phyloP scores from a whole-genome alignment of 2,888 invertebrate genomes.

The Doris montereyensis region DNA sequence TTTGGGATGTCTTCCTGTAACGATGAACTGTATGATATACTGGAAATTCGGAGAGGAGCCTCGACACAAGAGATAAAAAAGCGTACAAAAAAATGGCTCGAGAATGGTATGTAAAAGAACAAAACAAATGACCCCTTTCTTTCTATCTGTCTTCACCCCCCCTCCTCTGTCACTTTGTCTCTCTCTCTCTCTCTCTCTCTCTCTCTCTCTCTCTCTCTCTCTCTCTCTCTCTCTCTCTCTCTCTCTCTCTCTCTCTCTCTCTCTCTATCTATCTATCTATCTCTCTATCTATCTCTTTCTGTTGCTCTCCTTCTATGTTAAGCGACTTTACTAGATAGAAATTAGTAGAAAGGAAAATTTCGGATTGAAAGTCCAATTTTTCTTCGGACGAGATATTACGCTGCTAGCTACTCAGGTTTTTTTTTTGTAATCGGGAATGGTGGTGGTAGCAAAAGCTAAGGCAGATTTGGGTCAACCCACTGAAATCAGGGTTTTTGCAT shows the following conservation, averaged over 20 bases:
- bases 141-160: background rate
- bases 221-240: background rate
- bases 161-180: background rate
- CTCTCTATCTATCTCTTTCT: background rate
- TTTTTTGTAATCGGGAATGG: too few species aligned
- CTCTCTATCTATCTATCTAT: background rate
- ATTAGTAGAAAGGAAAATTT: too few species aligned
- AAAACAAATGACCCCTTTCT: background rate
- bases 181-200: background rate
- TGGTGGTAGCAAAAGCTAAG: too few species aligned
- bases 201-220: background rate
- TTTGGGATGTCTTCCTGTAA: background rate
- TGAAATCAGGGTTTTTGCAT: too few species aligned
- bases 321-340: too few species aligned
- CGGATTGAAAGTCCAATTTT: too few species aligned
- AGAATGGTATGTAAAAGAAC: conserved; percentile 62
- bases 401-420: too few species aligned
- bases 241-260: background rate
- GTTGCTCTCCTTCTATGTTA: background rate
- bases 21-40: conserved; percentile 66
- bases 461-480: too few species aligned
- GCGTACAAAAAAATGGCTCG: conserved; percentile 71
- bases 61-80: conserved; percentile 66
- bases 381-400: too few species aligned
- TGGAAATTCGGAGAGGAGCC: conserved; percentile 66